Percentiles rank a stretch among this genome's conserved stretches.
Evolutionary conservation across 2,888 invertebrate genomes (phyloP).

Genomic region (Lepidochrysops patricia): DNA sequence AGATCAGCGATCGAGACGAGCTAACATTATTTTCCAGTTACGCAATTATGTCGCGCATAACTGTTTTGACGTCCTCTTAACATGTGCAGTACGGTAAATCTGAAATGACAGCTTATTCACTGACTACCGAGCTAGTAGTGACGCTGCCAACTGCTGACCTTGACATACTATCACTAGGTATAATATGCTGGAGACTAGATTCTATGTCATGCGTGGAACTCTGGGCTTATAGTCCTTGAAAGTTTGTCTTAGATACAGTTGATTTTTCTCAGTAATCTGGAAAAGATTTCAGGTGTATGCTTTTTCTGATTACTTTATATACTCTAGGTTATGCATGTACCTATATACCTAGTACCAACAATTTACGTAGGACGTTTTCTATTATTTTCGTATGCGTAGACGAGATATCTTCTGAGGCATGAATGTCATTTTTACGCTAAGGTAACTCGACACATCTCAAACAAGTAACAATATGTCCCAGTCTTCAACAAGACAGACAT

Average conservation of each 20-base stretch:
- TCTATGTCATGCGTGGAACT: background rate
- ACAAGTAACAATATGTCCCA: background rate
- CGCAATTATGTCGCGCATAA: slow-evolving; percentile 42
- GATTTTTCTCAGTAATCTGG: no score
- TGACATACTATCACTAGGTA: background rate
- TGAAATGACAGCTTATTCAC: background rate
- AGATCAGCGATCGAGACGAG: slow-evolving; percentile 50
- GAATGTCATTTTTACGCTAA: slow-evolving; percentile 7
- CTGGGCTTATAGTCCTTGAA: no score
- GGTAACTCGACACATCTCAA: background rate
- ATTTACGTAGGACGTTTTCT: background rate
- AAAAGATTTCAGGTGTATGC: no score
- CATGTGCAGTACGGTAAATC: background rate
- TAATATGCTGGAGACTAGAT: background rate
- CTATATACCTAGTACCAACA: background rate
- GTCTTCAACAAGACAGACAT: no score
- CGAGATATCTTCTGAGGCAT: background rate
- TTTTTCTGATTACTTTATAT: no score
- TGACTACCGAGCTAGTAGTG: background rate
- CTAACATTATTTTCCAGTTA: slow-evolving; percentile 59
- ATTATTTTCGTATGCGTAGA: background rate
- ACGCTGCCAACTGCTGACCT: background rate
- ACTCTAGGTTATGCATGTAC: no score
- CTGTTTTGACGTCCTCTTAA: slow-evolving; percentile 37
- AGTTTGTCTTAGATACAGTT: no score